These are phyloP conservation scores for Diachasma alloeum DNA, from an alignment of 1,140 invertebrate species.

Conservation along the genomic window DNA sequence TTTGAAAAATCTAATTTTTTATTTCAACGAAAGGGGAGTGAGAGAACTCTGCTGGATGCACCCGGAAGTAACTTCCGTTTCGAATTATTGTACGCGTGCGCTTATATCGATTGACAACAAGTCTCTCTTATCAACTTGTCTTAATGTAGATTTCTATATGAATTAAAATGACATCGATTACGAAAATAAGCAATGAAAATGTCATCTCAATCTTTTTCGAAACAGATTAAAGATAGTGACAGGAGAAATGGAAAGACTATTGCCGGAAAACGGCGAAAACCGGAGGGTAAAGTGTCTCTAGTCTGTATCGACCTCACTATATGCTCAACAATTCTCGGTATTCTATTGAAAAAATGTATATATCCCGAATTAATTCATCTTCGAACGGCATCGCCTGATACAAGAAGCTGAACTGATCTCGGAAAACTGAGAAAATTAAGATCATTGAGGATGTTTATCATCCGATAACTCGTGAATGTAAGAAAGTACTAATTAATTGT, in stretches of 20 bases:
- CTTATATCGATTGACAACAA: background rate
- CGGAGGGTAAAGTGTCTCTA: background rate
- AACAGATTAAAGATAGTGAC: background rate
- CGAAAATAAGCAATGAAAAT: background rate
- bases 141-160: conserved; percentile 3
- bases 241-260: background rate
- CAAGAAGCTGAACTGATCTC: background rate
- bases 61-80: background rate
- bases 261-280: no score
- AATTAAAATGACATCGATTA: background rate
- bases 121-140: background rate
- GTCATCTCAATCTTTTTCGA: background rate
- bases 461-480: conserved; percentile 16
- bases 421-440: background rate
- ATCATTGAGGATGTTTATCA: background rate
- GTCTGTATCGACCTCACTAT: conserved; percentile 12
- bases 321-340: conserved; percentile 21
- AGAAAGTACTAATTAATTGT: conserved; percentile 23
- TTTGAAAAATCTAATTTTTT: background rate
- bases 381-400: background rate
- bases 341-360: background rate
- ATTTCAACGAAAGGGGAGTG: background rate
- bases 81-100: background rate
- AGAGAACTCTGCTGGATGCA: background rate
- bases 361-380: background rate